phyloP scores from a whole-genome alignment of 2,888 invertebrate genomes.

The Sepiola atlantica region DNA sequence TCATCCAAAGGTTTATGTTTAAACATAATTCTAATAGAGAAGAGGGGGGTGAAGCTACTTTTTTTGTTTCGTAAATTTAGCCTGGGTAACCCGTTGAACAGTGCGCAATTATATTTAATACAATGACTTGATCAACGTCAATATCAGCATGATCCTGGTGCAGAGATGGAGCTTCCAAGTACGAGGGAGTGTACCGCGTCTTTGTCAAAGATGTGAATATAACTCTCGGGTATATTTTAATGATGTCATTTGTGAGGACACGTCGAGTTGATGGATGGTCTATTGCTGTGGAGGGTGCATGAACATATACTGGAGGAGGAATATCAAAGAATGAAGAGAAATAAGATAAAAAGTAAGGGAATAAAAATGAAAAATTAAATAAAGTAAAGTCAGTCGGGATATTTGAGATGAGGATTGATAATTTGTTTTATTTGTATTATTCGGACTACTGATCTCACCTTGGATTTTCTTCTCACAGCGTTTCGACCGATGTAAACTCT shows the following conservation, averaged over 20 bases:
- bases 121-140: neutral
- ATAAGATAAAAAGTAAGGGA: neutral
- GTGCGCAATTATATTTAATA: neutral
- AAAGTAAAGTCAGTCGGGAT: no score
- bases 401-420: no score
- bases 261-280: neutral
- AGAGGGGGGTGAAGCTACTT: neutral
- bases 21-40: neutral
- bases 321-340: neutral
- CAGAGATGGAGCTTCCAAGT: neutral
- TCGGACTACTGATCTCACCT: no score
- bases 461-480: no score
- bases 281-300: neutral
- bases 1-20: neutral
- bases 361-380: neutral
- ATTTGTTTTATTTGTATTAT: no score
- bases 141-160: neutral
- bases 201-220: neutral
- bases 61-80: no score
- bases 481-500: no score
- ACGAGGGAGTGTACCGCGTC: neutral
- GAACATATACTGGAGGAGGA: neutral
- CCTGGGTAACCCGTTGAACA: neutral
- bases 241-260: neutral
- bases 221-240: constrained; percentile 1